Conservation (phyloP, 2,797 vertebrate species). For the Cheirogaleus major region DNA sequence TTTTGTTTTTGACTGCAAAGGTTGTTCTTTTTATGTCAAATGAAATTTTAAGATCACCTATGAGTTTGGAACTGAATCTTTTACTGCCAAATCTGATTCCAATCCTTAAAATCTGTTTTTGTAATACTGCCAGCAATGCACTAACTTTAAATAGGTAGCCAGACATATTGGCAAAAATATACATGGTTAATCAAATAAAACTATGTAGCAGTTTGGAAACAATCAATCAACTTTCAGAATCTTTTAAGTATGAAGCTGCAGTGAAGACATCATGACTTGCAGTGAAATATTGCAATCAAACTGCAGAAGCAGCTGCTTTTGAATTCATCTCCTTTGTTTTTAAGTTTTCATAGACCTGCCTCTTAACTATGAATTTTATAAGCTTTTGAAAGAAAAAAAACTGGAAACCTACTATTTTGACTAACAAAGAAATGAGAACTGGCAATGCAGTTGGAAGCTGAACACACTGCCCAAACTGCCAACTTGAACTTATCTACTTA, state of each 20-base stretch:
- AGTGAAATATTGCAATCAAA: constrained; percentile 73
- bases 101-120: constrained; percentile 85
- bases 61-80: constrained; percentile 85
- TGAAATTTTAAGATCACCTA: constrained; percentile 88
- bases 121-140: constrained; percentile 84
- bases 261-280: constrained; percentile 65
- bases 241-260: constrained; percentile 80
- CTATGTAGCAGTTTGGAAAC: constrained; percentile 85
- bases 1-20: constrained; percentile 80
- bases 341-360: constrained; percentile 71
- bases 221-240: constrained; percentile 86
- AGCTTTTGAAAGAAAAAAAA: constrained; percentile 57
- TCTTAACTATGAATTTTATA: constrained; percentile 66
- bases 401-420: constrained; percentile 50
- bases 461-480: neutral
- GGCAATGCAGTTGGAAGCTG: constrained; percentile 73
- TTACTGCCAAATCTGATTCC: constrained; percentile 87
- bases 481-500: constrained; percentile 16
- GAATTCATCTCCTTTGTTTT: constrained; percentile 73
- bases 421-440: constrained; percentile 62
- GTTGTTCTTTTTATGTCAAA: constrained; percentile 85
- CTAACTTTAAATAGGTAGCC: constrained; percentile 86
- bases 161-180: constrained; percentile 85
- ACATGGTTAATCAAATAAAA: constrained; percentile 87
- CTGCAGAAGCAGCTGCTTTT: constrained; percentile 71